A percentile compares a stretch with the other conserved stretches of the same genome.
Conservation (phyloP, 2,113 vertebrate genomes). For the Reinhardtius hippoglossoides region DNA sequence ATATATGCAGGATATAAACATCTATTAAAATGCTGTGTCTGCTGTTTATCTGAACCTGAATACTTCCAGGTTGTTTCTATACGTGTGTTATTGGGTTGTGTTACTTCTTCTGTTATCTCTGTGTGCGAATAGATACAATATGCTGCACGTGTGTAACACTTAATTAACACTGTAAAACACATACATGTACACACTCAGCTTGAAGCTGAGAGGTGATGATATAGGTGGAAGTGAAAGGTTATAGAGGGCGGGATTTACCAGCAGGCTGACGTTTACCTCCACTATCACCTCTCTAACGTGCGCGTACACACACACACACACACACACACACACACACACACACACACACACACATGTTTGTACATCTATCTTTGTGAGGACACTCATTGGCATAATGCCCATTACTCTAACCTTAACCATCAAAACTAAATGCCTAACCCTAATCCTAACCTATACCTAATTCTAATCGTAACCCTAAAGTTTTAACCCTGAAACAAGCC, state of each 20-base stretch:
- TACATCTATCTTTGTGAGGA: no score
- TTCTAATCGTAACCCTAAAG: no score
- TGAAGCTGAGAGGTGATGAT: conserved; percentile 66
- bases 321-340: conserved; percentile 37
- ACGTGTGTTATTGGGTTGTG: neutral
- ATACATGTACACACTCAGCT: conserved; percentile 43
- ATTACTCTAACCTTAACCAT: no score
- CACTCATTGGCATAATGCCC: no score
- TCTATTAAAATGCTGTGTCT: neutral
- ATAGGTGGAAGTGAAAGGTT: conserved; percentile 67
- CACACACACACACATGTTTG: conserved; percentile 21
- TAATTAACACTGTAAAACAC: conserved; percentile 59
- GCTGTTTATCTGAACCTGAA: neutral
- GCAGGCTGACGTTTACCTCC: conserved; percentile 59
- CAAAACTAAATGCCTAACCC: no score
- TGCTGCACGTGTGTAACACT: conserved; percentile 40
- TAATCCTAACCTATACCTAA: no score
- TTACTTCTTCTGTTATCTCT: neutral
- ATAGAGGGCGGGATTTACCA: conserved; percentile 63
- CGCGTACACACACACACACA: neutral
- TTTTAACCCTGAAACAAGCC: no score
- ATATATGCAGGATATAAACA: neutral
- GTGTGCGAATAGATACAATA: conserved; percentile 4
- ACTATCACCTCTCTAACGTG: conserved; percentile 50
- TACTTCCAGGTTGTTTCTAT: neutral